Conservation (phyloP, 2,113 vertebrate species). For the Nyctereutes procyonoides region DNA sequence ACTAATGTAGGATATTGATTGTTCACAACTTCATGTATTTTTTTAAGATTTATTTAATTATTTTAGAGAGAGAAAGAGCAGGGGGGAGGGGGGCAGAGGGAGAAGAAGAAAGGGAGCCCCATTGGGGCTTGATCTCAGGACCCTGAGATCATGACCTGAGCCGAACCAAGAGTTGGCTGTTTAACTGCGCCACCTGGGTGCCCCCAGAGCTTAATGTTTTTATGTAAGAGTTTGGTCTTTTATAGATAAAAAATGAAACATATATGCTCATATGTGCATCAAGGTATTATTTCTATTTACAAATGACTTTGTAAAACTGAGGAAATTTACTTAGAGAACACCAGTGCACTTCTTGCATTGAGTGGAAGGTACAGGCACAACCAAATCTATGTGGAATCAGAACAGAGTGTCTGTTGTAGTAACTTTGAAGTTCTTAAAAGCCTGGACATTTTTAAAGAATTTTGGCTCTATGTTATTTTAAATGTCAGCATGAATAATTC, state of each 20-base stretch:
- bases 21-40: neutral
- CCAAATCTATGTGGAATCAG: neutral
- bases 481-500: neutral
- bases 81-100: no score
- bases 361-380: neutral
- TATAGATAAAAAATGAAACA: neutral
- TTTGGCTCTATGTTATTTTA: neutral
- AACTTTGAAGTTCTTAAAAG: neutral
- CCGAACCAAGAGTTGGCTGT: no score
- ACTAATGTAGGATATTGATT: neutral
- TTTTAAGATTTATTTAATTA: no score
- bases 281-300: neutral
- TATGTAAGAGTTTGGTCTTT: neutral
- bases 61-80: no score
- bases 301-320: neutral
- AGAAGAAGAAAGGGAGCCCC: no score
- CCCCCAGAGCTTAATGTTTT: neutral
- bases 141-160: no score
- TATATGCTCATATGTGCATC: neutral
- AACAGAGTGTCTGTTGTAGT: no score
- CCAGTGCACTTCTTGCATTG: neutral
- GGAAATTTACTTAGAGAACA: neutral
- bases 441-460: neutral
- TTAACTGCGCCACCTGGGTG: rapidly evolving
- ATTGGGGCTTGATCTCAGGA: no score